phyloP scores from a whole-genome alignment of 92 coral and sea anemone genomes.

The Heteractis magnifica region DNA sequence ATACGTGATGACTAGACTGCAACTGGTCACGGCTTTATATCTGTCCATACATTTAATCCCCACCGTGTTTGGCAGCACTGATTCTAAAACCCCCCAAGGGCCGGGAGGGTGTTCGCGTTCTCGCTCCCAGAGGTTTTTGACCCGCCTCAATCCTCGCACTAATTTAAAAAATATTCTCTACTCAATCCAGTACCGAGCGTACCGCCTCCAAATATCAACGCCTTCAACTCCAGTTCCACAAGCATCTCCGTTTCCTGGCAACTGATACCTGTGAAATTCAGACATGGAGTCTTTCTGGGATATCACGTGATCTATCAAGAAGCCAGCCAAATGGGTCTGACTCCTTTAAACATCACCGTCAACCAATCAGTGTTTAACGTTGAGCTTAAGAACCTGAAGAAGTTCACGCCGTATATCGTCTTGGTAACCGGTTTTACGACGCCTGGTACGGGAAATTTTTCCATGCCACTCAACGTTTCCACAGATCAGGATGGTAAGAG shows the following conservation, averaged over 20 bases:
- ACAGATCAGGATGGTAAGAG: conserved; percentile 63
- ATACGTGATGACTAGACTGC: too few species aligned
- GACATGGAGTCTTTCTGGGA: conserved; percentile 50
- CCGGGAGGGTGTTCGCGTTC: too few species aligned
- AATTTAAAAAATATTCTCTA: neutral
- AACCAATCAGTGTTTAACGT: conserved; percentile 31
- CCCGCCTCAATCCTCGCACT: neutral
- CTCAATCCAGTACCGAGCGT: conserved; percentile 42
- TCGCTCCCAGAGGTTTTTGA: too few species aligned
- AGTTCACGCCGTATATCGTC: conserved; percentile 46
- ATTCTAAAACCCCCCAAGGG: too few species aligned
- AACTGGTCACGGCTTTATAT: too few species aligned
- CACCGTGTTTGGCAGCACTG: too few species aligned
- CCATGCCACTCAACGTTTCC: conserved; percentile 28
- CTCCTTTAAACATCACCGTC: conserved; percentile 14
- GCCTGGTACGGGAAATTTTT: conserved; percentile 56
- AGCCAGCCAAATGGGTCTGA: conserved; percentile 4
- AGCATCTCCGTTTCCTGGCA: conserved; percentile 53
- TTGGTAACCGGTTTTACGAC: conserved; percentile 56
- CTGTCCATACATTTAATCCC: too few species aligned
- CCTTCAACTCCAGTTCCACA: conserved; percentile 46
- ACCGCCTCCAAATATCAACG: conserved; percentile 45
- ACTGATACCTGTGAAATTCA: conserved; percentile 41
- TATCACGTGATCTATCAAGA: conserved; percentile 59
- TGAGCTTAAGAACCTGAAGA: conserved; percentile 38